Conservation (phyloP, 2,113 vertebrate genomes). For the Gallinago paraguaiae region DNA sequence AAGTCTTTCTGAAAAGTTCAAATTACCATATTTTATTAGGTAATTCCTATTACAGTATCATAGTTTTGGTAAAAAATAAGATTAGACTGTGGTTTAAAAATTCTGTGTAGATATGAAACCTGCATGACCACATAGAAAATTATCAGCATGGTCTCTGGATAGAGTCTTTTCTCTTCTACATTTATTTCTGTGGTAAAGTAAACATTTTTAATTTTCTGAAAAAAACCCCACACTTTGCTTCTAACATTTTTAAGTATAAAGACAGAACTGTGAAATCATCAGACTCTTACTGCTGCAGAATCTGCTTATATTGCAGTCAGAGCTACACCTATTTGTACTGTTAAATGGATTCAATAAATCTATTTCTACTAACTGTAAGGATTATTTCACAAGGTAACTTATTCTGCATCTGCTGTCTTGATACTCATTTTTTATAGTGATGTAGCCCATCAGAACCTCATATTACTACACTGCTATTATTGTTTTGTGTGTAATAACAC, state of each 20-base stretch:
- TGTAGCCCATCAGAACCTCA: neutral
- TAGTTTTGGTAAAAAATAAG: neutral
- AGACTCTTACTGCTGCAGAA: neutral
- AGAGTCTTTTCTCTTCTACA: neutral
- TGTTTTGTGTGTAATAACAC: neutral
- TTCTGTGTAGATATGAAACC: neutral
- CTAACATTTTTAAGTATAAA: neutral
- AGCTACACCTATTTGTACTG: neutral
- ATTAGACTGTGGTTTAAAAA: neutral
- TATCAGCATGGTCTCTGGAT: neutral
- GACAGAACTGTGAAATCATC: neutral
- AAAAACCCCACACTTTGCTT: neutral
- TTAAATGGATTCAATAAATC: neutral
- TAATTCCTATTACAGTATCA: accelerated
- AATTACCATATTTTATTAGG: neutral
- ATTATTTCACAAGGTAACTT: neutral
- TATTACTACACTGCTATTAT: neutral
- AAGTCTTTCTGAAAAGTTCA: neutral
- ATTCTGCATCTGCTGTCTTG: neutral
- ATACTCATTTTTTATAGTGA: neutral
- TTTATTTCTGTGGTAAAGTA: neutral
- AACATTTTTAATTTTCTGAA: neutral
- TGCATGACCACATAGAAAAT: neutral
- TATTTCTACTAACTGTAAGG: neutral
- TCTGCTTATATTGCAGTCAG: neutral